Base-by-base conservation (phyloP, 2,797 vertebrate genomes). In the Pseudochromis fuscus region DNA sequence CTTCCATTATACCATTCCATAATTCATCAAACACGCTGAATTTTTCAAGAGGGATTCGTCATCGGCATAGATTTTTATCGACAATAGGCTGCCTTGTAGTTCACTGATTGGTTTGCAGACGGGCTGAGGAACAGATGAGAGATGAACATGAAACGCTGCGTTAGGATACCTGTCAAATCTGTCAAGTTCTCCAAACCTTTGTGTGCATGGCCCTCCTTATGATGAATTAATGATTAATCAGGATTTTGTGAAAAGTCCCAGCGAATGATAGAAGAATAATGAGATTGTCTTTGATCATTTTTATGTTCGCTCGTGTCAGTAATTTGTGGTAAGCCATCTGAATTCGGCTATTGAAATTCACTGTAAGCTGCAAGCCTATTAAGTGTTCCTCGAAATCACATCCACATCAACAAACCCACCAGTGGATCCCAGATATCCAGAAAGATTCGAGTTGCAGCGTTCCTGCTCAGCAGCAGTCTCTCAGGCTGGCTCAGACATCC, bases 151-250 rank as follows among this genome's bases (percentile, higher is more conserved):
- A 88, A 89, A 90, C 78, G 78, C 81, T 79, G 52, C 46, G 50
- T 77, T 58, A 63, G 85, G 79, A 89, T 87, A 87, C 85, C 86
- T 91, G 89, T 87, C 89, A 91, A 86, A 89, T 50, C 75, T 80
- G 81, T 85, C 88, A 83, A 51, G 72, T 79, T 56, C 75, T 72
- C 59, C 40, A n/a, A 80, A 87, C 80, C 73, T 60, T 63, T 59
- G 31, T 63, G 67, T 61, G 42, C 87, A 51, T 11, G 31, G 46
- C 59, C 18, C 44, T 70, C 67, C 73, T 66, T 75, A 76, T 77
- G 69, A 90, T 82, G 75, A 87, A 91, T 91, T 81, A 86, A 88
- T 80, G 63, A 90, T 88, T 87, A 84, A 86, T 91, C 81, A 61
- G 75, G 75, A 67, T 81, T 88, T 69, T 67, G 66, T 58, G 69